Percentiles rank a stretch among this genome's conserved stretches.
phyloP scores from a whole-genome alignment of 1,140 invertebrate species.

The Drosophila sucinea region DNA sequence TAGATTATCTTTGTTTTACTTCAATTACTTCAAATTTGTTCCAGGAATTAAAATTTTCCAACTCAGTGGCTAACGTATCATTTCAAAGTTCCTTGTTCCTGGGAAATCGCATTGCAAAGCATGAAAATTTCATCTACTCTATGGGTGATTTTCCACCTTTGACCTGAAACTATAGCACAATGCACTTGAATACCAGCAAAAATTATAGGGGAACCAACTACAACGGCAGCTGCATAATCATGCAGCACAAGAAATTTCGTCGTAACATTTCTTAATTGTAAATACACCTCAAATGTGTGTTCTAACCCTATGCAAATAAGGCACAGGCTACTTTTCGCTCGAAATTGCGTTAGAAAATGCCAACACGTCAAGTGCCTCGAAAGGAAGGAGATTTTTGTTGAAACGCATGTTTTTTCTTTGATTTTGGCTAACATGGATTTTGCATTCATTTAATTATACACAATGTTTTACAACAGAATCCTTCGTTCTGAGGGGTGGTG shows the following conservation, averaged over 20 bases:
- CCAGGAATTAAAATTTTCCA: not conserved
- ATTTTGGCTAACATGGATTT: conserved; percentile 75
- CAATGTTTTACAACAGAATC: not conserved
- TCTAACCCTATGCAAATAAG: conserved; percentile 61
- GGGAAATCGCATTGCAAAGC: conserved; percentile 30
- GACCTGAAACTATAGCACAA: conserved; percentile 11
- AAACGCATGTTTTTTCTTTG: conserved; percentile 67
- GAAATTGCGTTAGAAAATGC: conserved; percentile 59
- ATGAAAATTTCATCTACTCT: conserved; percentile 24
- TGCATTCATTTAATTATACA: conserved; percentile 78
- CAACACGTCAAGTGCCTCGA: conserved; percentile 62
- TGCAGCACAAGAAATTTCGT: conserved; percentile 25
- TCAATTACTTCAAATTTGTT: not conserved
- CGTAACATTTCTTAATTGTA: conserved; percentile 64
- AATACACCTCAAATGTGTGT: conserved; percentile 42
- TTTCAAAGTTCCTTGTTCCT: conserved; percentile 33
- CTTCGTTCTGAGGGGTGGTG: not conserved
- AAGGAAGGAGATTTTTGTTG: conserved; percentile 64
- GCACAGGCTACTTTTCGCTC: conserved; percentile 41
- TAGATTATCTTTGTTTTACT: conserved; percentile 13
- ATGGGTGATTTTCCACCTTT: conserved; percentile 21
- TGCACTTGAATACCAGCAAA: conserved; percentile 6
- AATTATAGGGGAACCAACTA: conserved; percentile 23
- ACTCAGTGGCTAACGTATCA: not conserved
- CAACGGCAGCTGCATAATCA: conserved; percentile 18